A percentile compares a stretch with the other conserved stretches of the same genome.
Conservation (phyloP, 1,140 invertebrate genomes). For the Stenopsyche tienmushanensis region DNA sequence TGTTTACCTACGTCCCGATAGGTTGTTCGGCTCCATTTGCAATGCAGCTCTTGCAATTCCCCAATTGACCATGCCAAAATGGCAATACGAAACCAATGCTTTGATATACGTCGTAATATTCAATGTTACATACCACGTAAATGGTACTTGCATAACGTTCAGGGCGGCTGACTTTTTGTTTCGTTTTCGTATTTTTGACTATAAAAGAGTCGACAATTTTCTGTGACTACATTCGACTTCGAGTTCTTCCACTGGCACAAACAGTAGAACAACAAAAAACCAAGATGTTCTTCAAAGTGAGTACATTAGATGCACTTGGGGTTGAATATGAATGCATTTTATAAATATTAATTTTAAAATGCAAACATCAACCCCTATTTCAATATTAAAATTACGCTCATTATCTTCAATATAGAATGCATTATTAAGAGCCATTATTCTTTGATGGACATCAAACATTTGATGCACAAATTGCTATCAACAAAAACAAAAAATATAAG, state of each 20-base stretch:
- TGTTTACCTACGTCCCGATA: background rate
- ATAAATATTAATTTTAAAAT: too few relatives aligned
- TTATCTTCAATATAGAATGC: too few relatives aligned
- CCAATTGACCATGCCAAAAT: background rate
- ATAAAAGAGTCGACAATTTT: slow-evolving; percentile 6
- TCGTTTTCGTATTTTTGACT: slow-evolving; percentile 9
- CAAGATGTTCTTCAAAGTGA: slow-evolving; percentile 26
- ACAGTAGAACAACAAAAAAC: background rate
- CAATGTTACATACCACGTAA: slow-evolving; percentile 22
- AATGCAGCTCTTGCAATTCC: background rate
- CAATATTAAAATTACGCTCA: too few relatives aligned
- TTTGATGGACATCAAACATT: too few relatives aligned
- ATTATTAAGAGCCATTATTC: too few relatives aligned
- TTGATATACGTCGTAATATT: background rate
- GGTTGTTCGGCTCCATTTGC: background rate
- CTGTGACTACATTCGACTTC: slow-evolving; percentile 13
- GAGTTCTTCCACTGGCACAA: background rate
- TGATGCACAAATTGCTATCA: too few relatives aligned
- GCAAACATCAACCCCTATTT: too few relatives aligned
- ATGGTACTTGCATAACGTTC: background rate
- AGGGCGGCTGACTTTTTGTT: background rate
- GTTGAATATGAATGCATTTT: background rate
- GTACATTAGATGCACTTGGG: background rate
- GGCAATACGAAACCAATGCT: background rate
- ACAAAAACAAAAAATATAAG: too few relatives aligned